Percentiles rank a stretch among this genome's conserved stretches.
Evolutionary conservation across 2,888 invertebrate genomes (phyloP).

Genomic region (Platycnemis pennipes): DNA sequence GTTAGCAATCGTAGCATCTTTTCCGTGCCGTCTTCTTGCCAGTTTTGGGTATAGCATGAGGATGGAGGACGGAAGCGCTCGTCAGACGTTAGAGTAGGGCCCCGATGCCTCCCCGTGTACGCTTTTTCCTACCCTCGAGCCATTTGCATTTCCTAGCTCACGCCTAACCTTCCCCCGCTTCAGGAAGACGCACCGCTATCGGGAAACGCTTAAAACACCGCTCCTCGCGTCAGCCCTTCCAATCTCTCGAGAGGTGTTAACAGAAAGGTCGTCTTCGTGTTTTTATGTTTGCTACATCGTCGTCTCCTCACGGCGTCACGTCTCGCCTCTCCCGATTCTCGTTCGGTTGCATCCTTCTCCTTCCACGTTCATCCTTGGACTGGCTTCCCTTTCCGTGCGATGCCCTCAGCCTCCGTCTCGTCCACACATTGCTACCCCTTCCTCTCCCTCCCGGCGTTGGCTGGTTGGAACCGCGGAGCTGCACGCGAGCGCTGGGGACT

Average conservation of each 20-base stretch:
- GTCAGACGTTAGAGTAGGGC: background rate
- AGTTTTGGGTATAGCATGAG: too few species aligned
- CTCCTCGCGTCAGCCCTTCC: background rate
- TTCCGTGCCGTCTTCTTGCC: too few species aligned
- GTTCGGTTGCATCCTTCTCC: background rate
- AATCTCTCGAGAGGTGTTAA: background rate
- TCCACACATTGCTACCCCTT: too few species aligned
- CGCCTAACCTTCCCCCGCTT: background rate
- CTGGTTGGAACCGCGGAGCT: too few species aligned
- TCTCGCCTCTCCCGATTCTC: background rate
- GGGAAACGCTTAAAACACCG: background rate
- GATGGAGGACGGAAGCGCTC: background rate
- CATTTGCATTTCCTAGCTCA: conserved; percentile 8
- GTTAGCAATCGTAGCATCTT: too few species aligned
- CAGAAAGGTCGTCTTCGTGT: background rate
- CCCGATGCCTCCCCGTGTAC: background rate
- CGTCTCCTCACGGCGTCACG: background rate
- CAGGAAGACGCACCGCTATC: background rate
- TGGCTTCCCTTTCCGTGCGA: too few species aligned
- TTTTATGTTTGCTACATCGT: background rate
- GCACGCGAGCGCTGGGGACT: too few species aligned
- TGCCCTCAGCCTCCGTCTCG: too few species aligned
- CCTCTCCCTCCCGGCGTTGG: too few species aligned
- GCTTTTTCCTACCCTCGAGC: background rate
- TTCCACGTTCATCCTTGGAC: too few species aligned